Base-by-base conservation (phyloP, 2,797 vertebrate genomes). In the Vespertilio murinus region DNA sequence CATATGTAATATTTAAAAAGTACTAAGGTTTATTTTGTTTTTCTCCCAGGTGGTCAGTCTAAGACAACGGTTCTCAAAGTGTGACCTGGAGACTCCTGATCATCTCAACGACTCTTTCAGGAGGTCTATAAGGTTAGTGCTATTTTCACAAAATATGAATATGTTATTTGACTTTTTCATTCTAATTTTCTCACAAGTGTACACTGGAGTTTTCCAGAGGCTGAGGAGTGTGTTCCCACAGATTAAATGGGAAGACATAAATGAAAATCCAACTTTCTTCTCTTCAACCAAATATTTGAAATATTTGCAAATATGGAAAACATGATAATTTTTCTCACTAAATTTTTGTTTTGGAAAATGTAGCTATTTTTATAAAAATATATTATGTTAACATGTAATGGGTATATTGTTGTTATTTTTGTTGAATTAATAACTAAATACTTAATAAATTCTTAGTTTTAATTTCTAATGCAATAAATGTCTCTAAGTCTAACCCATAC, bases 401-500 rank as follows among this genome's bases (percentile, higher is more conserved):
- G 13, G 5, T 54, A 61, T 56, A 56, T 56, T 77, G 38, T 83
- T 92, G 9, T 45, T 38, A 20, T 82, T 71, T 61, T 78, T 80
- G 54, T 40, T 82, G 23, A 59, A 64, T 45, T 25, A 86, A 45
- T 45, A 61, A 71, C 22, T 78, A 71, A 59, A 6, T 45, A 79
- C 11, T 84, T 40, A 70, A 69, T 47, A 49, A 12, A 52, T 25
- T 84, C 7, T 80, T 69, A 47, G 0, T 82, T 70, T 94, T 91
- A n/a, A n/a, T 83, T 75, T 91, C 38, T n/a, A 89, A 56, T 69
- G 83, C n/a, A 93, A 56, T 54, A 80, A 70, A 70, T 88, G 14
- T 49, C 30, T 59, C 49, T 33, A 75, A 40, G 9, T 35, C 40
- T 20, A 78, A 65, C 13, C 14, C 8, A 59, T 25, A 65, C 3